Evolutionary conservation across 2,113 vertebrate genomes (phyloP).

Genomic region (Potamarius usumacintae): DNA sequence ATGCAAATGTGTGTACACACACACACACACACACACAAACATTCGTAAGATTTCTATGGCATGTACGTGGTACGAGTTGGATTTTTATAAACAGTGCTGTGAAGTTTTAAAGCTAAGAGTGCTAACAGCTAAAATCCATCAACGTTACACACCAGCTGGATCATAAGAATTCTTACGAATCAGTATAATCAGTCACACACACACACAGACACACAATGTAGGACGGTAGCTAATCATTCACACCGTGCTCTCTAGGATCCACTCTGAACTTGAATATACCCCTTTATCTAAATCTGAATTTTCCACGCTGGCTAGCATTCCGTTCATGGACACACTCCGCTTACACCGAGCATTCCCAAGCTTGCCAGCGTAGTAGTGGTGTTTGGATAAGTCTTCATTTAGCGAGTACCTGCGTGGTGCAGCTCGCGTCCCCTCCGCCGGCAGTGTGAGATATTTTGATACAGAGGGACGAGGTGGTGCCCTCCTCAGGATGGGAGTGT

Average conservation of each 20-base stretch:
- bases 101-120: neutral
- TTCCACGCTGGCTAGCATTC: slow-evolving; percentile 77
- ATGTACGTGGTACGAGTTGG: neutral
- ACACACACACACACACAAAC: slow-evolving; percentile 31
- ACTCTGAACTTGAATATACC: slow-evolving; percentile 82
- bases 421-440: slow-evolving; percentile 73
- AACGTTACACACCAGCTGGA: slow-evolving; percentile 10
- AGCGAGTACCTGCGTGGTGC: slow-evolving; percentile 86
- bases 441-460: slow-evolving; percentile 85
- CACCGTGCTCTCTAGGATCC: slow-evolving; percentile 92
- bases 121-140: slow-evolving; percentile 5
- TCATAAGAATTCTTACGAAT: slow-evolving; percentile 21
- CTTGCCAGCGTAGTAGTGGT: slow-evolving; percentile 67
- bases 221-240: slow-evolving; percentile 65
- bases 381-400: slow-evolving; percentile 77
- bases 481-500: slow-evolving; percentile 78
- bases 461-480: slow-evolving; percentile 73
- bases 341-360: slow-evolving; percentile 73
- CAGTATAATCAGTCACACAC: slow-evolving; percentile 1
- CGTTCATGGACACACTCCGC: slow-evolving; percentile 90
- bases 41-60: slow-evolving; percentile 16
- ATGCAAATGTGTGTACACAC: slow-evolving; percentile 39
- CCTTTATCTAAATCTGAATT: slow-evolving; percentile 70
- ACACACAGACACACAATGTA: slow-evolving; percentile 36
- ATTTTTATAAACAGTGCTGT: slow-evolving; percentile 19